These are phyloP conservation scores for Oryzias curvinotus DNA, from an alignment of 2,113 vertebrate species.

Conservation along the genomic window DNA sequence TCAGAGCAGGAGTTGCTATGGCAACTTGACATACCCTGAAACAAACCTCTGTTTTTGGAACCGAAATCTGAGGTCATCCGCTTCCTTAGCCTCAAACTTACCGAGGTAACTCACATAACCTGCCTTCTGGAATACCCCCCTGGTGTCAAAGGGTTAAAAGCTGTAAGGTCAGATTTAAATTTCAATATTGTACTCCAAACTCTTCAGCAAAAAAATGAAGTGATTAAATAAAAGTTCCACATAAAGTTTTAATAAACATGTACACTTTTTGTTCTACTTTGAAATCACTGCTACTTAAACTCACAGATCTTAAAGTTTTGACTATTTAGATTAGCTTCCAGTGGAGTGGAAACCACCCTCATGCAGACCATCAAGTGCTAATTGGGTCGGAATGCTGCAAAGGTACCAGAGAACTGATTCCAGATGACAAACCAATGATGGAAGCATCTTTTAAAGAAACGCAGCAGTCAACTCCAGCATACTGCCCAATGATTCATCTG, in stretches of 20 bases:
- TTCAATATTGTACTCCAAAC: no score
- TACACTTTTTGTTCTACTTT: constrained; percentile 19
- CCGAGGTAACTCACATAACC: no score
- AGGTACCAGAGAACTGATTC: constrained; percentile 65
- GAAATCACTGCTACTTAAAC: constrained; percentile 36
- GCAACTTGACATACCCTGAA: no score
- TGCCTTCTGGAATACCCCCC: no score
- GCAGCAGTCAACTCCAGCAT: constrained; percentile 55
- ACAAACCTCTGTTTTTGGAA: no score
- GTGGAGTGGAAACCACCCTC: constrained; percentile 64
- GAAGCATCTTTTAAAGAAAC: constrained; percentile 71
- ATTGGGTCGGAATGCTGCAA: constrained; percentile 72
- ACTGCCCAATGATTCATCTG: constrained; percentile 53
- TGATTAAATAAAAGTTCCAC: no score
- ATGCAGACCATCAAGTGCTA: constrained; percentile 80
- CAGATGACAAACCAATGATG: constrained; percentile 70
- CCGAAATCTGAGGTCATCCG: no score
- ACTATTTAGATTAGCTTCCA: constrained; percentile 65
- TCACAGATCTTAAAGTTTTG: constrained; percentile 44
- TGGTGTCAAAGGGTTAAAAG: no score
- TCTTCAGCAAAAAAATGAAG: no score
- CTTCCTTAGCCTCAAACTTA: no score
- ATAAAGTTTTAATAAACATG: background rate
- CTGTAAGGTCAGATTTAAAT: no score
- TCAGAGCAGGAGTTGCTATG: no score